Conservation (phyloP, 2,113 vertebrate species). For the Periophthalmus modestus region DNA sequence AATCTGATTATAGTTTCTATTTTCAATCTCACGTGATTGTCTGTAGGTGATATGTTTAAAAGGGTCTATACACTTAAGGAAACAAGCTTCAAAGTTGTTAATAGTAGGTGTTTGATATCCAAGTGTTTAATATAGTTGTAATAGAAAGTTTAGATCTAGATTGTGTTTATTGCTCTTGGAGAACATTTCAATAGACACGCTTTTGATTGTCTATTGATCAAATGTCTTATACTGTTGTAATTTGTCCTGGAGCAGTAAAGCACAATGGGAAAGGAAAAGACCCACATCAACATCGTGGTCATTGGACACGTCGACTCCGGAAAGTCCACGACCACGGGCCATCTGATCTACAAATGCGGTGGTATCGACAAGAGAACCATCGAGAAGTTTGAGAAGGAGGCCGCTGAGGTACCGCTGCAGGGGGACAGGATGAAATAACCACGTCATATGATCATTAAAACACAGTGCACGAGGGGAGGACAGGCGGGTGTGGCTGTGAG, state of each 20-base stretch:
- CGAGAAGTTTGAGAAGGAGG: constrained; percentile 82
- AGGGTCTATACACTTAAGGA: too few species aligned
- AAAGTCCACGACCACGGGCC: constrained; percentile 80
- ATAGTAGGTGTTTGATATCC: too few species aligned
- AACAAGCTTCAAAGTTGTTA: too few species aligned
- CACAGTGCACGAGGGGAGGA: neutral
- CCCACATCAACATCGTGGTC: constrained; percentile 83
- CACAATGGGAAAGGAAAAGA: constrained; percentile 79
- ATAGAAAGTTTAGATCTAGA: neutral
- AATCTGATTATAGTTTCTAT: too few species aligned
- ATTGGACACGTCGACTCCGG: constrained; percentile 84
- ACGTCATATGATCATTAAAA: neutral
- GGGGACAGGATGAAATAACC: neutral
- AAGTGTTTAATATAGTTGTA: neutral
- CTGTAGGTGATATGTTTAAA: too few species aligned
- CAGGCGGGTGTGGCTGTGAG: neutral
- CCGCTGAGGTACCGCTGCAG: constrained; percentile 63
- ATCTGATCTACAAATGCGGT: constrained; percentile 81
- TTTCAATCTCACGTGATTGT: too few species aligned
- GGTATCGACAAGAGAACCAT: constrained; percentile 83
- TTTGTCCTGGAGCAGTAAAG: constrained; percentile 50
- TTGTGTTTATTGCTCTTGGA: neutral
- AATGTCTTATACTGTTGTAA: neutral
- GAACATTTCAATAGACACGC: neutral
- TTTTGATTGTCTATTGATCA: neutral